These are phyloP conservation scores for Taurulus bubalis DNA, from an alignment of 2,113 vertebrate genomes.

Conservation along the genomic window DNA sequence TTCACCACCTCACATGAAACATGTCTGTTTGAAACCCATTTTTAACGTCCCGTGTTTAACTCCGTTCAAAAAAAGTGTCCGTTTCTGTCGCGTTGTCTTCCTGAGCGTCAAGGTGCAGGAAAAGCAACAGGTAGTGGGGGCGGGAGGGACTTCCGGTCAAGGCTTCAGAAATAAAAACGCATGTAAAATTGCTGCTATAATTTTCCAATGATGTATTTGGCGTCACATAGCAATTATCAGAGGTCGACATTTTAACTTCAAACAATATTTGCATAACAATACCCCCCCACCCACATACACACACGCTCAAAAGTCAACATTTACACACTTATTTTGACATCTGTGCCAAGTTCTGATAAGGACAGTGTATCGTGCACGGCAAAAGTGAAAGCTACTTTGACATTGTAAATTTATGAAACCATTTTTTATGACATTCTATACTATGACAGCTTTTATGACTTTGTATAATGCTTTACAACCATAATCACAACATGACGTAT, in stretches of 20 bases:
- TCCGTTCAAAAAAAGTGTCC: not conserved
- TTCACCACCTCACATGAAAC: not conserved
- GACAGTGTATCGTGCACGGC: not conserved
- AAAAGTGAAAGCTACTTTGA: not conserved
- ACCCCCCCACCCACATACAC: not conserved
- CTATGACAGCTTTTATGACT: no score
- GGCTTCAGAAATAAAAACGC: conserved; percentile 36
- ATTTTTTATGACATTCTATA: no score
- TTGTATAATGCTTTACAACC: not conserved
- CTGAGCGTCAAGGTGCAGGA: conserved; percentile 70
- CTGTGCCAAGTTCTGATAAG: not conserved
- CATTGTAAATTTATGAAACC: not conserved
- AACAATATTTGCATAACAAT: not conserved
- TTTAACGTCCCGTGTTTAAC: rapidly evolving
- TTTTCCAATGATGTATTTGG: not conserved
- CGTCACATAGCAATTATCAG: not conserved
- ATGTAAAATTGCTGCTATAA: not conserved
- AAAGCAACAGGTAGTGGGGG: conserved; percentile 46
- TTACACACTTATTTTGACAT: conserved; percentile 19
- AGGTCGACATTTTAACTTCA: not conserved
- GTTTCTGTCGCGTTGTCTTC: conserved; percentile 33
- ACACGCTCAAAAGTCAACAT: not conserved
- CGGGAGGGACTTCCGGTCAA: conserved; percentile 41
- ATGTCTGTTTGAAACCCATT: conserved; percentile 23
- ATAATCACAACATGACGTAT: not conserved